A percentile compares a stretch with the other conserved stretches of the same genome.
Evolutionary conservation across 2,113 vertebrate genomes (phyloP).

Genomic region (Ptychochromis oligacanthus): DNA sequence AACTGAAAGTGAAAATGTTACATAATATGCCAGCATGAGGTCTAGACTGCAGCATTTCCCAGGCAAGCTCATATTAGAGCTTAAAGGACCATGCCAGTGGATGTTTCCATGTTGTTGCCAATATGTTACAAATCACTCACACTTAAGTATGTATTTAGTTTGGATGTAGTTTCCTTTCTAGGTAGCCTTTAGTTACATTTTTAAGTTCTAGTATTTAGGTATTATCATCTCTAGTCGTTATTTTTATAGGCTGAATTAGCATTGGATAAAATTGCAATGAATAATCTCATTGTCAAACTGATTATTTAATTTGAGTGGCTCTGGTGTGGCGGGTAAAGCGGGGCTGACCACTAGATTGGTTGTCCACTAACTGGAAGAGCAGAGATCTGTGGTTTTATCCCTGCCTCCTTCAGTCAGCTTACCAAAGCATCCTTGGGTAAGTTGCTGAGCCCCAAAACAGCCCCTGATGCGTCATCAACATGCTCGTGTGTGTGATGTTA

Average conservation of each 20-base stretch:
- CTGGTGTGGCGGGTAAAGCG: too few species aligned
- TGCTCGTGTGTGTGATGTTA: background rate
- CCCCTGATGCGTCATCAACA: background rate
- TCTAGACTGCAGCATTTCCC: conserved; percentile 21
- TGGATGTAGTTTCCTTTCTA: background rate
- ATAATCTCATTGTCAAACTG: background rate
- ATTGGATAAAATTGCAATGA: background rate
- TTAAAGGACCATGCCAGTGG: background rate
- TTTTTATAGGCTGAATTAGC: background rate
- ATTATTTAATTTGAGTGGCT: too few species aligned
- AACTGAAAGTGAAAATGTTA: conserved; percentile 48
- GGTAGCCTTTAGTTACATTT: background rate
- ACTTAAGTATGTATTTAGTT: background rate
- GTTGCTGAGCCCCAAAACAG: background rate
- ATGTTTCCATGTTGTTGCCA: background rate
- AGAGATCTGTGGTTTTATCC: background rate
- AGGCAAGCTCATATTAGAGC: conserved; percentile 11
- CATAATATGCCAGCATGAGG: conserved; percentile 43
- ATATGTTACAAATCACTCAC: background rate
- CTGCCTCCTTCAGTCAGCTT: background rate
- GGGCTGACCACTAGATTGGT: background rate
- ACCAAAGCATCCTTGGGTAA: background rate
- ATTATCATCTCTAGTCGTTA: background rate
- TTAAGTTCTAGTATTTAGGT: background rate
- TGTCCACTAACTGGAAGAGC: background rate